A percentile compares a stretch with the other conserved stretches of the same genome.
Evolutionary conservation across 1,140 invertebrate genomes (phyloP).

Genomic region (Drosophila sechellia): DNA sequence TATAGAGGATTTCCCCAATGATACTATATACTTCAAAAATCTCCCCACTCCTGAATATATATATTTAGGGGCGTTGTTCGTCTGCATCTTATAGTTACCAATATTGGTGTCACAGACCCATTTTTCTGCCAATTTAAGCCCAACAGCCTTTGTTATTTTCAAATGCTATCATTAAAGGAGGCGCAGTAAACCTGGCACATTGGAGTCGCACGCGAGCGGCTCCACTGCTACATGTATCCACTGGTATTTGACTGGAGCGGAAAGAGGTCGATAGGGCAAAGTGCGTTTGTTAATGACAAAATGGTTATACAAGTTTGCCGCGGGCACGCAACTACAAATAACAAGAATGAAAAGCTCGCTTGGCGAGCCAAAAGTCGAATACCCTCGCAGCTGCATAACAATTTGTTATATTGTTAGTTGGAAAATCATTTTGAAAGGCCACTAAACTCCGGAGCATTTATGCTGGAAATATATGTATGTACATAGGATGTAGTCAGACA

Average conservation of each 20-base stretch:
- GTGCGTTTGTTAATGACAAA: conserved; percentile 43
- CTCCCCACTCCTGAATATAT: not conserved
- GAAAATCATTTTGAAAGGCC: no score
- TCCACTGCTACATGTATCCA: not conserved
- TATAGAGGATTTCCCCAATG: no score
- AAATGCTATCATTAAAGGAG: conserved; percentile 22
- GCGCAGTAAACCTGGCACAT: conserved; percentile 9
- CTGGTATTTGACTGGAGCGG: not conserved
- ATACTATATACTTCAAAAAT: no score
- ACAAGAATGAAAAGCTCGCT: not conserved
- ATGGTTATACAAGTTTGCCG: conserved; percentile 29
- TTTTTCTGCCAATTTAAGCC: conserved; percentile 9
- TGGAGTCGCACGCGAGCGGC: conserved; percentile 17
- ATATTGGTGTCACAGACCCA: conserved; percentile 22
- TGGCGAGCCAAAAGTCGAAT: not conserved
- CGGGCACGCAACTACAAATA: conserved; percentile 20
- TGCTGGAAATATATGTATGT: no score
- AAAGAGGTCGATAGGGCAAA: conserved; percentile 20
- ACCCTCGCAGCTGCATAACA: not conserved
- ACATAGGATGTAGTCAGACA: no score
- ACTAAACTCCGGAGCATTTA: no score
- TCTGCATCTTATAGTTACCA: conserved; percentile 3
- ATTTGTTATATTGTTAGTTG: no score
- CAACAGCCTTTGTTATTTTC: not conserved
- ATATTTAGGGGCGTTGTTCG: not conserved